These are phyloP conservation scores for Acrobeloides nanus DNA, from an alignment of 2,888 invertebrate genomes.

Conservation along the genomic window DNA sequence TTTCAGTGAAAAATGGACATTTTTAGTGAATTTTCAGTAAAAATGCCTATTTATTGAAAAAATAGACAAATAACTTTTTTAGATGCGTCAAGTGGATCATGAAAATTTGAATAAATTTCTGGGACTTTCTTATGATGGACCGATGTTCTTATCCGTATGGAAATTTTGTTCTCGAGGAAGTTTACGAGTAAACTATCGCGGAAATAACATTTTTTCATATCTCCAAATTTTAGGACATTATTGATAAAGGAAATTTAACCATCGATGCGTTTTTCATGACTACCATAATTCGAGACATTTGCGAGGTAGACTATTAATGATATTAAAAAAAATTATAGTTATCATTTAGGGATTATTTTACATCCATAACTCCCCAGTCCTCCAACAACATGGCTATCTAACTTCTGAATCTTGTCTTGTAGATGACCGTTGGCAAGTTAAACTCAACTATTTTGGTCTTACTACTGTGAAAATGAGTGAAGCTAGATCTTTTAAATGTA, in stretches of 20 bases:
- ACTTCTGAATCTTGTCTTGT: constrained; percentile 8
- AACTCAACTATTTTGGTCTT: constrained; percentile 11
- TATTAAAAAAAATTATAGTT: neutral
- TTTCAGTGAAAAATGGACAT: no score
- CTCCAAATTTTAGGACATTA: constrained; percentile 21
- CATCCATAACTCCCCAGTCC: constrained; percentile 7
- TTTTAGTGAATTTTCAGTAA: no score
- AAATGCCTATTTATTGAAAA: no score
- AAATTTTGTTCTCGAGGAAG: constrained; percentile 13
- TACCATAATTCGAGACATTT: constrained; percentile 28
- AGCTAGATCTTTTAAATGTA: constrained; percentile 3
- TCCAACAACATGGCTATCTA: constrained; percentile 6
- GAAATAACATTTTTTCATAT: neutral
- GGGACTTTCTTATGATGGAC: constrained; percentile 14
- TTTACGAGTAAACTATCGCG: constrained; percentile 7
- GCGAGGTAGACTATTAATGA: constrained; percentile 12
- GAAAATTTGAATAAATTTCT: constrained; percentile 15
- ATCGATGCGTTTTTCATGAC: constrained; percentile 36
- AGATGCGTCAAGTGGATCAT: constrained; percentile 16
- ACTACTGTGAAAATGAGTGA: neutral
- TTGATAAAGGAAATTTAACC: constrained; percentile 22
- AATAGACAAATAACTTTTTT: neutral
- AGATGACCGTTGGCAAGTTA: constrained; percentile 29
- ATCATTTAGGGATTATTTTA: constrained; percentile 12
- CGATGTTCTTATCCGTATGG: constrained; percentile 11